Evolutionary conservation across 2,113 vertebrate genomes (phyloP).

Genomic region (Leptosomus discolor): DNA sequence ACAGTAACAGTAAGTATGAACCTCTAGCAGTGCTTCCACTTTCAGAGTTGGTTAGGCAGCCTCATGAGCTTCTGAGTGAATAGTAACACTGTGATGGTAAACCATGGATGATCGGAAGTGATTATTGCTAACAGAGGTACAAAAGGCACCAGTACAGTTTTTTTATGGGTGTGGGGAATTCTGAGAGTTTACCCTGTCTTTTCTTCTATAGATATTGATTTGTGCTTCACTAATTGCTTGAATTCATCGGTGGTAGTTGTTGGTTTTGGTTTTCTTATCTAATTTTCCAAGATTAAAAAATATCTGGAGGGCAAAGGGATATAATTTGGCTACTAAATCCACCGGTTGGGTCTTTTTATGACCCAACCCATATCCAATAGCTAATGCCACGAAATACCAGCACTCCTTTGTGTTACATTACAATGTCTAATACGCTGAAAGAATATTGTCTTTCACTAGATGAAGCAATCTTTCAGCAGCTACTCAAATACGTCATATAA

Average conservation of each 20-base stretch:
- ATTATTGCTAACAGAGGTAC: neutral
- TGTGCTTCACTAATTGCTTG: neutral
- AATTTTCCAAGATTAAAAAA: neutral
- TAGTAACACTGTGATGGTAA: neutral
- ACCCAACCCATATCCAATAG: neutral
- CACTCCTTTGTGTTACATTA: neutral
- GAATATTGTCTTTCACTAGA: neutral
- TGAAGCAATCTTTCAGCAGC: slow-evolving; percentile 1
- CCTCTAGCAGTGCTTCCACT: neutral
- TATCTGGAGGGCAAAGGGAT: neutral
- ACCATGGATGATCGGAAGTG: neutral
- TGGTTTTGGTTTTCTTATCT: neutral
- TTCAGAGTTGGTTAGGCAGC: neutral
- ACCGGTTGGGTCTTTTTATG: neutral
- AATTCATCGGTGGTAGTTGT: neutral
- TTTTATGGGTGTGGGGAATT: neutral
- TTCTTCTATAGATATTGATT: neutral
- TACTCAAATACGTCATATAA: neutral
- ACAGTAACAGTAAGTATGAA: neutral
- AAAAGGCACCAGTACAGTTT: neutral
- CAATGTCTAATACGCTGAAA: neutral
- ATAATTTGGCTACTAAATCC: neutral
- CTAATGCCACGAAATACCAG: neutral
- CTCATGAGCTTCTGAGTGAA: neutral
- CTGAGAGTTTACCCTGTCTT: neutral